phyloP scores from a whole-genome alignment of 2,797 vertebrate genomes.

The Furcifer pardalis region DNA sequence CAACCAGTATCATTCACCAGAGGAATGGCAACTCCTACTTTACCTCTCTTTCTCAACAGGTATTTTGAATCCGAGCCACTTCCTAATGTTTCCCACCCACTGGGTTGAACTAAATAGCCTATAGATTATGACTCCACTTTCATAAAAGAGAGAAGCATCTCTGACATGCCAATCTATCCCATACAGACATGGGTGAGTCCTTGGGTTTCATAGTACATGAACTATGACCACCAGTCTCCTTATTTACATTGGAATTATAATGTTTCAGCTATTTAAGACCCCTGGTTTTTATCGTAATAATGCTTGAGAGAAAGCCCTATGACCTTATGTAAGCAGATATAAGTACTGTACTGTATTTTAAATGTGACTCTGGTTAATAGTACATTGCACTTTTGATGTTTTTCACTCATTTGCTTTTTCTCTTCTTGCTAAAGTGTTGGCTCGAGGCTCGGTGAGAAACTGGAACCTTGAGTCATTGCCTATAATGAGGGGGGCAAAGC shows the following conservation, averaged over 20 bases:
- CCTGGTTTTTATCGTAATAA: not conserved
- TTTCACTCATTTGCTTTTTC: not conserved
- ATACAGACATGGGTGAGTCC: not conserved
- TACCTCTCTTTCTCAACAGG: too few relatives aligned
- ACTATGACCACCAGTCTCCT: not conserved
- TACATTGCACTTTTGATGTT: slow-evolving; percentile 6
- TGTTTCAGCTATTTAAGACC: not conserved
- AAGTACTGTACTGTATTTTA: not conserved
- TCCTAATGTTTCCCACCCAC: too few relatives aligned
- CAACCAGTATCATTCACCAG: too few relatives aligned
- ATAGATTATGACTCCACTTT: too few relatives aligned
- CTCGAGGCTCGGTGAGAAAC: not conserved
- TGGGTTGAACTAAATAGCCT: too few relatives aligned
- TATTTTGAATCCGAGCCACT: too few relatives aligned
- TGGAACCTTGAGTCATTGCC: slow-evolving; percentile 6
- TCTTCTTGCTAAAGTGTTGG: slow-evolving; percentile 24
- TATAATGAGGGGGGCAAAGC: not conserved
- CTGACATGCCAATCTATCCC: too few relatives aligned
- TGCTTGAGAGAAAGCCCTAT: not conserved
- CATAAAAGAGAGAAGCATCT: too few relatives aligned
- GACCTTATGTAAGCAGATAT: not conserved
- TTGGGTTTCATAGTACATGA: not conserved
- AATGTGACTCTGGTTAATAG: not conserved
- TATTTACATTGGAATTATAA: not conserved
- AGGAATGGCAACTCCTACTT: too few relatives aligned